A percentile compares a stretch with the other conserved stretches of the same genome.
Evolutionary conservation across 2,888 invertebrate genomes (phyloP).

Genomic region (Apotomis turbidana): DNA sequence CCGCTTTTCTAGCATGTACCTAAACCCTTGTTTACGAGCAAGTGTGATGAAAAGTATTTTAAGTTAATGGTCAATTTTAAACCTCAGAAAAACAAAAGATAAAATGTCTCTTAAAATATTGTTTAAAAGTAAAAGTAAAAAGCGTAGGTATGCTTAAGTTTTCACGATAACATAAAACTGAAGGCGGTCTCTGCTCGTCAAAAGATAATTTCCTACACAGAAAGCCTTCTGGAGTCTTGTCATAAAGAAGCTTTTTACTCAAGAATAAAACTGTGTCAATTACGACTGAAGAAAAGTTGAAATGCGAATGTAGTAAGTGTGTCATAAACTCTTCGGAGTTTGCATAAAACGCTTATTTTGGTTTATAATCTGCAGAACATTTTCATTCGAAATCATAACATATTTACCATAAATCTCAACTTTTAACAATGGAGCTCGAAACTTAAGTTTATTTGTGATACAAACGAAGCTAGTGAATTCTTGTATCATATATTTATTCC

Average conservation of each 20-base stretch:
- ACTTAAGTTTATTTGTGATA: neutral
- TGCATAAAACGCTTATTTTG: slow-evolving; percentile 26
- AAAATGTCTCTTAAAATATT: neutral
- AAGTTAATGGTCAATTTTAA: too few species aligned
- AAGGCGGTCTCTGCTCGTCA: slow-evolving; percentile 56
- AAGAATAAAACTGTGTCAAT: slow-evolving; percentile 48
- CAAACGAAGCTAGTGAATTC: neutral
- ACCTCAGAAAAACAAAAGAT: too few species aligned
- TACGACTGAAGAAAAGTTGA: slow-evolving; percentile 39
- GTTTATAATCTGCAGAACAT: slow-evolving; percentile 14
- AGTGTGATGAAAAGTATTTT: too few species aligned
- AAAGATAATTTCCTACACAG: slow-evolving; percentile 60
- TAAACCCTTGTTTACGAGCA: too few species aligned
- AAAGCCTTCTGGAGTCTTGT: slow-evolving; percentile 54
- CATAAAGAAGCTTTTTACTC: slow-evolving; percentile 59
- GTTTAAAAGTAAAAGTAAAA: slow-evolving; percentile 4
- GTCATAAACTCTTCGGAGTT: slow-evolving; percentile 32
- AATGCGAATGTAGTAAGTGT: slow-evolving; percentile 14
- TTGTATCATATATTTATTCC: neutral
- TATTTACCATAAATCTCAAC: slow-evolving; percentile 14
- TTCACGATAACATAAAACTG: slow-evolving; percentile 63
- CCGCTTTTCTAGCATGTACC: too few species aligned
- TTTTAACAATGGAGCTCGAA: slow-evolving; percentile 9
- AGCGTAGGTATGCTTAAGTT: slow-evolving; percentile 51
- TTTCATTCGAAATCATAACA: slow-evolving; percentile 12